Evolutionary conservation across 2,113 vertebrate species (phyloP).

Genomic region (Scopus umbretta): DNA sequence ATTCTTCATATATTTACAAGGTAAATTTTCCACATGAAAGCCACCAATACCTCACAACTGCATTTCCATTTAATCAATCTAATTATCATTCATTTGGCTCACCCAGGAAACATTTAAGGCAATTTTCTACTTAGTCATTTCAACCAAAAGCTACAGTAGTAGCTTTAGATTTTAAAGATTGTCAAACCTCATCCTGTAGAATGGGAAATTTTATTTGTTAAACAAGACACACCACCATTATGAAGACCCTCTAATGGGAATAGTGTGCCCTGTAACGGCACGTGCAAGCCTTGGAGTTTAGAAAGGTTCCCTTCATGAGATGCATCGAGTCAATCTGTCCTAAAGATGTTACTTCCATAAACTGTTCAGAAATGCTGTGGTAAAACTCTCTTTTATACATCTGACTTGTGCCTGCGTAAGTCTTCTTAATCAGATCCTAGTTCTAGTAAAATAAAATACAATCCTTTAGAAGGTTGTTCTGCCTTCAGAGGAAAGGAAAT

Average conservation of each 20-base stretch:
- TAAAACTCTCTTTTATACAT: background rate
- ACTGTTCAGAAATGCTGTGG: background rate
- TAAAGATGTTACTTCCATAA: background rate
- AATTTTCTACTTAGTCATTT: constrained; percentile 66
- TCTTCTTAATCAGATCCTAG: background rate
- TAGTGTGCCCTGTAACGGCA: background rate
- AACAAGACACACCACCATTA: background rate
- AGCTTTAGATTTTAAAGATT: constrained; percentile 22
- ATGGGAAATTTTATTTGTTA: constrained; percentile 24
- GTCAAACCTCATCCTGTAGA: background rate
- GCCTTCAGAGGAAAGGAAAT: background rate
- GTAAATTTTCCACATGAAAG: constrained; percentile 3
- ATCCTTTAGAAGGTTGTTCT: background rate
- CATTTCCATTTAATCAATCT: constrained; percentile 62
- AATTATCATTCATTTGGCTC: constrained; percentile 61
- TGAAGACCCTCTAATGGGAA: background rate
- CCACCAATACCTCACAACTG: background rate
- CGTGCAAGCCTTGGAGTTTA: background rate
- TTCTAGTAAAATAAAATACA: background rate
- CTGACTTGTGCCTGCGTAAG: background rate
- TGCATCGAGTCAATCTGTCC: background rate
- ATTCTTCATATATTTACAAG: background rate
- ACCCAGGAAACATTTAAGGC: constrained; percentile 63
- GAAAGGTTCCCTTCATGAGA: background rate
- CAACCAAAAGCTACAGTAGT: constrained; percentile 22